Evolutionary conservation across 1,140 invertebrate genomes (phyloP).

Genomic region (Musca domestica): DNA sequence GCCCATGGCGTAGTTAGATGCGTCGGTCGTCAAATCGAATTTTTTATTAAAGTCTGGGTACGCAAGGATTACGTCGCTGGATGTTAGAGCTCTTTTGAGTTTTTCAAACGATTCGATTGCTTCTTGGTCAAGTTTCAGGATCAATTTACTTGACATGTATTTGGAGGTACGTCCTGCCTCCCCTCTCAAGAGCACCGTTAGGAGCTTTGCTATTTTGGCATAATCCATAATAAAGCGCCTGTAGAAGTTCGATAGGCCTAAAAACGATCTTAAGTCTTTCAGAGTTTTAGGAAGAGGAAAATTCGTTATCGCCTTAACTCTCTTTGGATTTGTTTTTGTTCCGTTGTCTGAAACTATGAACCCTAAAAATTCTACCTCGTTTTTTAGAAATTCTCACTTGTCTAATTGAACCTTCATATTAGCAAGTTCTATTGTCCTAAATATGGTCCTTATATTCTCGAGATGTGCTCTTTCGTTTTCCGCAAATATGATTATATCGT

Average conservation of each 20-base stretch:
- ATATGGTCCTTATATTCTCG: too few species aligned
- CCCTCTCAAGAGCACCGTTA: conserved; percentile 23
- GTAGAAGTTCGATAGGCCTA: conserved; percentile 23
- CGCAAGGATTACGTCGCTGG: conserved; percentile 45
- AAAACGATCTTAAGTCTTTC: conserved; percentile 24
- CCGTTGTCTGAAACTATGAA: too few species aligned
- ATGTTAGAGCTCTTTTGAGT: conserved; percentile 49
- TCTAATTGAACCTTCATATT: conserved; percentile 54
- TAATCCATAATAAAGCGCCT: conserved; percentile 25
- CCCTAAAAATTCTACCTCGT: conserved; percentile 28
- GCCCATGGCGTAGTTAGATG: too few species aligned
- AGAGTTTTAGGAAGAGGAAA: conserved; percentile 27
- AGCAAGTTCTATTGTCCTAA: conserved; percentile 45
- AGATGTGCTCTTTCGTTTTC: too few species aligned
- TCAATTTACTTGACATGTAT: conserved; percentile 15
- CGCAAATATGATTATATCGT: too few species aligned
- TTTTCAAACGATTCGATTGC: conserved; percentile 45
- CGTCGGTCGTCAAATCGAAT: too few species aligned
- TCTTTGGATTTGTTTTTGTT: too few species aligned
- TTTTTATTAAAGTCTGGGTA: conserved; percentile 43
- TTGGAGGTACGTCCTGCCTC: conserved; percentile 16
- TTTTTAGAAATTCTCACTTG: conserved; percentile 52
- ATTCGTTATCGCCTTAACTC: too few species aligned
- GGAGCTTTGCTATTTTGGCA: conserved; percentile 21
- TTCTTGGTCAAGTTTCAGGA: conserved; percentile 10